A percentile compares a stretch with the other conserved stretches of the same genome.
These are phyloP conservation scores for Caenorhabditis uteleia DNA, from an alignment of 2,888 invertebrate species.

Conservation along the genomic window DNA sequence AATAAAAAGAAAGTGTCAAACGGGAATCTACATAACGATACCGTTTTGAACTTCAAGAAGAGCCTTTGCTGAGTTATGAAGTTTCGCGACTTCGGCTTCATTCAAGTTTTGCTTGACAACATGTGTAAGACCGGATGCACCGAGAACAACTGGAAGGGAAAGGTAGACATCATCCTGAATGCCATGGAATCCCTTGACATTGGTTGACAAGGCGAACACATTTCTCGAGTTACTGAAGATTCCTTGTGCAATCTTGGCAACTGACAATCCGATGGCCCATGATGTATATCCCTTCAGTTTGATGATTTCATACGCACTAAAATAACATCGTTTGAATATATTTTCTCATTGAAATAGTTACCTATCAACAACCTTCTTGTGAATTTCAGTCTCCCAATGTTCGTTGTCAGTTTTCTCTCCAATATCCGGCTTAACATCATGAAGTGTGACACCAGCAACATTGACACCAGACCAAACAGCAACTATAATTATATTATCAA, in stretches of 20 bases:
- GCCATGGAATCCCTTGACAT: slow-evolving; percentile 79
- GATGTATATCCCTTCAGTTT: slow-evolving; percentile 72
- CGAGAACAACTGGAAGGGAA: slow-evolving; percentile 77
- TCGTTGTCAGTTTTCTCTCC: slow-evolving; percentile 80
- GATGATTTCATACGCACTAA: slow-evolving; percentile 76
- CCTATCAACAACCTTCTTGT: slow-evolving; percentile 82
- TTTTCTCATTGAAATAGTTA: slow-evolving; percentile 53
- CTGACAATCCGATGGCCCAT: slow-evolving; percentile 72
- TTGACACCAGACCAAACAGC: slow-evolving; percentile 93
- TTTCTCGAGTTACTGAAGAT: slow-evolving; percentile 70
- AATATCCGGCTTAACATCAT: slow-evolving; percentile 79
- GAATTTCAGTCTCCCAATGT: slow-evolving; percentile 79
- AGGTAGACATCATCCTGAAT: slow-evolving; percentile 84
- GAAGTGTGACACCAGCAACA: slow-evolving; percentile 80
- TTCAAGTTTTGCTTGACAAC: slow-evolving; percentile 62
- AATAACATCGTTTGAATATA: slow-evolving; percentile 25
- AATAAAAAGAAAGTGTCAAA: too few relatives aligned
- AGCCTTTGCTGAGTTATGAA: slow-evolving; percentile 61
- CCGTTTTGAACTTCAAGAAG: slow-evolving; percentile 62
- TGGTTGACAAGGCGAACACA: slow-evolving; percentile 70
- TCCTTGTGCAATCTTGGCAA: slow-evolving; percentile 69
- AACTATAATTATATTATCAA: slow-evolving; percentile 74
- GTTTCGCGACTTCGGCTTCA: slow-evolving; percentile 55
- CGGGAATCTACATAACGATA: slow-evolving; percentile 27
- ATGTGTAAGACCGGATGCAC: slow-evolving; percentile 64